Evolutionary conservation across 2,113 vertebrate genomes (phyloP).

Genomic region (Hystrix brachyura): DNA sequence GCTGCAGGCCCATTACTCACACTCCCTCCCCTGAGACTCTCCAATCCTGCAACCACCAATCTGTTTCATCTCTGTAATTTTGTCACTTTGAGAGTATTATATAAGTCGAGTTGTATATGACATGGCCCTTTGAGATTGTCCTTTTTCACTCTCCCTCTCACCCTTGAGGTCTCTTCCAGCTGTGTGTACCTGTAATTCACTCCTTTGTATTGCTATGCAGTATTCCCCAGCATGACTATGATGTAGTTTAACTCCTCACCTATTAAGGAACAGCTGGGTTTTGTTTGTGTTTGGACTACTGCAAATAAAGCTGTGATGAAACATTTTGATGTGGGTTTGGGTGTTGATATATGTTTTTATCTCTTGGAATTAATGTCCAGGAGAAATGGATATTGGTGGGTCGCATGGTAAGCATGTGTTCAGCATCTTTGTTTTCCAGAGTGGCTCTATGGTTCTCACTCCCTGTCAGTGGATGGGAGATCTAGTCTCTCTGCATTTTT

Average conservation of each 20-base stretch:
- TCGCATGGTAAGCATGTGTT: not conserved
- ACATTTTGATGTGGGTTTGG: not conserved
- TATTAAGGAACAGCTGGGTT: not conserved
- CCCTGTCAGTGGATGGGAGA: not conserved
- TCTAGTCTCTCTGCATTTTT: not conserved
- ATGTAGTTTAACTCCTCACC: not conserved
- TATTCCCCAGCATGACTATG: not conserved
- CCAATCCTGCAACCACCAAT: no score
- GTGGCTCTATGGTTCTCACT: not conserved
- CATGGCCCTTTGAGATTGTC: not conserved
- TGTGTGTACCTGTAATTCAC: not conserved
- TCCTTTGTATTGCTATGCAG: not conserved
- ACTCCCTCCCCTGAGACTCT: no score
- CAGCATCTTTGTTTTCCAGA: not conserved
- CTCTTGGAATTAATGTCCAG: not conserved
- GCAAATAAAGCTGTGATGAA: not conserved
- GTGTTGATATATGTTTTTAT: not conserved
- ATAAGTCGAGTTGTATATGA: not conserved
- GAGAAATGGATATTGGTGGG: not conserved
- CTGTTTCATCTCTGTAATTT: not conserved
- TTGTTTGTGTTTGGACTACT: not conserved
- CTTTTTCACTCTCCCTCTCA: not conserved
- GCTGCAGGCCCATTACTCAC: fast-evolving
- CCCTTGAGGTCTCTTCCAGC: not conserved
- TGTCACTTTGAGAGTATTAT: not conserved